These are phyloP conservation scores for Oscheius sp. DNA, from an alignment of 2,888 invertebrate species.

Conservation along the genomic window DNA sequence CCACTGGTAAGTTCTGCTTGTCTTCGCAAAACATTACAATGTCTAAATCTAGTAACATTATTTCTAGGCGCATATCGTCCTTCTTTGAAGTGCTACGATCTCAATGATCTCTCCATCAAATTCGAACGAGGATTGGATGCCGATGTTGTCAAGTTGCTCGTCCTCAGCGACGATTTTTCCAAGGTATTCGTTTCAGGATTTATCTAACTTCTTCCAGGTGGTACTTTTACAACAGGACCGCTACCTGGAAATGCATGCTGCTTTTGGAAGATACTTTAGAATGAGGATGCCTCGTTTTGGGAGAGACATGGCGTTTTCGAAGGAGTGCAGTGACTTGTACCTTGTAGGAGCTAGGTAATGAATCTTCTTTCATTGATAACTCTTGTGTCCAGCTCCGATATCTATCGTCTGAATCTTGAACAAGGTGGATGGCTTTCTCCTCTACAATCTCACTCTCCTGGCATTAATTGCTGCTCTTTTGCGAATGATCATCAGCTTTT, in stretches of 20 bases:
- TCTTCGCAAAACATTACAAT: not conserved
- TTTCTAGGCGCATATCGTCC: conserved; percentile 85
- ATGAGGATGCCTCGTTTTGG: conserved; percentile 94
- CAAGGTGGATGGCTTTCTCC: conserved; percentile 92
- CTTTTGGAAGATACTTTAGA: conserved; percentile 89
- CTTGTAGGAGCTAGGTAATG: conserved; percentile 87
- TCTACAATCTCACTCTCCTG: conserved; percentile 79
- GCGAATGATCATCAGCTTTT: conserved; percentile 90
- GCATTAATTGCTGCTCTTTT: conserved; percentile 85
- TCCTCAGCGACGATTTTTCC: conserved; percentile 93
- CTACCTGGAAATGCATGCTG: conserved; percentile 93
- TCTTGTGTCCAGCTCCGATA: conserved; percentile 80
- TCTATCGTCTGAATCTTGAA: conserved; percentile 93
- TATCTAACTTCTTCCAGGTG: conserved; percentile 79
- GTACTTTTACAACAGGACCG: conserved; percentile 90
- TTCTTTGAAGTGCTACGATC: conserved; percentile 93
- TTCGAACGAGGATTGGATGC: conserved; percentile 97
- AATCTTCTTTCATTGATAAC: not conserved
- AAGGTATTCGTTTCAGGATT: conserved; percentile 79
- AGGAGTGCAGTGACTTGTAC: conserved; percentile 89
- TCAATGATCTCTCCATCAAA: conserved; percentile 92
- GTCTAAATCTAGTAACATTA: too few species aligned
- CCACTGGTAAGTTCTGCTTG: conserved; percentile 80
- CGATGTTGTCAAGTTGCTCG: conserved; percentile 92
- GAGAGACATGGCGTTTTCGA: conserved; percentile 90